Conservation (phyloP, 1,140 invertebrate species). For the Scaptomyza hsui region DNA sequence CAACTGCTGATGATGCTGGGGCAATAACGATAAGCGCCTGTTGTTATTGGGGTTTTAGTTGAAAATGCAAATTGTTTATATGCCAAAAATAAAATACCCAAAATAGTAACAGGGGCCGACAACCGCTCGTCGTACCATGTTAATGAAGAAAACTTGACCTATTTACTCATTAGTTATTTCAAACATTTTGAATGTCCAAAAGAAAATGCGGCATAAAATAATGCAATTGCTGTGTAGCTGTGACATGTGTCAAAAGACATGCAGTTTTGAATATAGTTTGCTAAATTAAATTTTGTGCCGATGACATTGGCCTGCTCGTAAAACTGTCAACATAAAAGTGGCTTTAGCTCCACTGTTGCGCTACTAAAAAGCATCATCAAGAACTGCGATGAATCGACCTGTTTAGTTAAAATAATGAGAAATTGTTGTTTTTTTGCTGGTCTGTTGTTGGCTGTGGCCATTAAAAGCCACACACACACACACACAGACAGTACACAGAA, state of each 20-base stretch:
- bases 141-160: conserved; percentile 63
- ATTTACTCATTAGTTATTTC: conserved; percentile 23
- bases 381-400: conserved; percentile 45
- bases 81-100: conserved; percentile 43
- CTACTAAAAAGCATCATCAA: conserved; percentile 18
- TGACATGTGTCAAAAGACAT: no score
- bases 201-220: neutral
- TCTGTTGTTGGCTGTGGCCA: conserved; percentile 54
- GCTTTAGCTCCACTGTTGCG: conserved; percentile 55
- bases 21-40: conserved; percentile 21
- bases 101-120: conserved; percentile 52
- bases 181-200: neutral
- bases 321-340: conserved; percentile 40
- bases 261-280: no score
- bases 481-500: neutral
- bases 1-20: conserved; percentile 48
- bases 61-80: conserved; percentile 79
- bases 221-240: neutral
- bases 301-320: neutral
- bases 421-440: conserved; percentile 55
- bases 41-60: conserved; percentile 55
- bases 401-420: conserved; percentile 79
- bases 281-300: neutral
- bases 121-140: conserved; percentile 37
- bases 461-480: conserved; percentile 55